Evolutionary conservation across 2,888 invertebrate species (phyloP), one percentile per base, ranked within the genome.

Genomic region (Dermolepida albohirtum): DNA sequence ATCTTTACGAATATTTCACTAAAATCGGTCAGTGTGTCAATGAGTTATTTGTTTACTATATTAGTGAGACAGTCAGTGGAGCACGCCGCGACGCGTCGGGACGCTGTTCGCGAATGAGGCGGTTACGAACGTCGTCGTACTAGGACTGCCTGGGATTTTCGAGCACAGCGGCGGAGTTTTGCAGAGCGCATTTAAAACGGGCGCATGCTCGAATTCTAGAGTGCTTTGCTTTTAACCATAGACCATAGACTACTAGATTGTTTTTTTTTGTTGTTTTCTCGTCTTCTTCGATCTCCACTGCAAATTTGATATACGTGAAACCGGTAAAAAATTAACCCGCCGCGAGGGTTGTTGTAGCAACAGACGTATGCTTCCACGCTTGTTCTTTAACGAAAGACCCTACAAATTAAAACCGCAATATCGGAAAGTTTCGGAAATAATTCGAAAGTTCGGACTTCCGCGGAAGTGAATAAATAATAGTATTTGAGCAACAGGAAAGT

Each of bases 131-230:
- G 75, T 70, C 72, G 75, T 71, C 71, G 72, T 67, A 69, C 73
- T 74, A 70, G 73, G 73, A 75, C 74, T 75, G 75, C 75, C 75
- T 75, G 75, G 75, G 75, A 74, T 72, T 71, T 52, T 71, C 71
- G 70, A 72, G 72, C 74, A 69, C 71, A 71, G 72, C 74, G 73
- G 71, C 74, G 73, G 70, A 71, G 70, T 68, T 66, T 67, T 70
- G 71, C 72, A 71, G 70, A 71, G 75, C 72, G 72, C 72, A 69
- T 73, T 66, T 71, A 64, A 55, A 67, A 59, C 51, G 55, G 66
- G 72, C 74, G 74, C 74, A 72, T 72, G 74, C 70, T 69, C 71
- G 54, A 67, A 68, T 71, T 73, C 71, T 66, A 69, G 66, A 70
- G 54, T 55, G 57, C 64, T 71, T 66, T 69, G 68, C 54, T 72